phyloP scores from a whole-genome alignment of 1,140 invertebrate genomes.

The Parapsyche elsis region DNA sequence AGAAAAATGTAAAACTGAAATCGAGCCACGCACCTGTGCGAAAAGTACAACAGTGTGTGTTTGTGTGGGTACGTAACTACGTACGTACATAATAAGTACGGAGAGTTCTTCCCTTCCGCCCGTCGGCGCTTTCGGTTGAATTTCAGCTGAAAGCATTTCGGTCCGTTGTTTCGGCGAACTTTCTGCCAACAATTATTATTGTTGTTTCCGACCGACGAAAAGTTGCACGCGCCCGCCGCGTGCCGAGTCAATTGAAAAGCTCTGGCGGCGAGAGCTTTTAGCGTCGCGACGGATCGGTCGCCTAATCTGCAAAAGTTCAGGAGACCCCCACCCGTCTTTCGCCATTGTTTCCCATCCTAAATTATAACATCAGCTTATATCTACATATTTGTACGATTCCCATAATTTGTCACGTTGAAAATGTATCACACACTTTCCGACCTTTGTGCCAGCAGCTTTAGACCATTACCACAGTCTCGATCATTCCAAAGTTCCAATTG shows the following conservation, averaged over 20 bases:
- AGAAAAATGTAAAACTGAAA: too few relatives aligned
- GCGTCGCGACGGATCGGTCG: conserved; percentile 22
- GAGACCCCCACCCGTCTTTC: not conserved
- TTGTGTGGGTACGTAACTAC: not conserved
- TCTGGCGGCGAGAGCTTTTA: conserved; percentile 16
- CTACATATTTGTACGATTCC: too few relatives aligned
- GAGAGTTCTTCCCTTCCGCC: too few relatives aligned
- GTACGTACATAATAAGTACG: not conserved
- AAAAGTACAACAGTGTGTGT: not conserved
- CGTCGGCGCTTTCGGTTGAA: not conserved
- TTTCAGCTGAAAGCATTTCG: conserved; percentile 2
- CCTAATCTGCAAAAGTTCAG: conserved; percentile 40
- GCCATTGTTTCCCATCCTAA: not conserved
- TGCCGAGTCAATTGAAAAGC: conserved; percentile 16
- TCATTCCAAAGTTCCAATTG: too few relatives aligned
- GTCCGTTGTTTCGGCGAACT: not conserved
- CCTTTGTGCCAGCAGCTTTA: too few relatives aligned
- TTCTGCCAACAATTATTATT: conserved; percentile 5
- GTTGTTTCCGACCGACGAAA: not conserved
- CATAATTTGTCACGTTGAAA: too few relatives aligned
- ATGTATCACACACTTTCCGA: too few relatives aligned
- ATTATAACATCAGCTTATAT: not conserved
- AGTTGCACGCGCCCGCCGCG: not conserved
- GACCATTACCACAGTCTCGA: too few relatives aligned
- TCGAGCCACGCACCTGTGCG: not conserved